These are phyloP conservation scores for Synanceia verrucosa DNA, from an alignment of 2,797 vertebrate genomes.

Conservation along the genomic window DNA sequence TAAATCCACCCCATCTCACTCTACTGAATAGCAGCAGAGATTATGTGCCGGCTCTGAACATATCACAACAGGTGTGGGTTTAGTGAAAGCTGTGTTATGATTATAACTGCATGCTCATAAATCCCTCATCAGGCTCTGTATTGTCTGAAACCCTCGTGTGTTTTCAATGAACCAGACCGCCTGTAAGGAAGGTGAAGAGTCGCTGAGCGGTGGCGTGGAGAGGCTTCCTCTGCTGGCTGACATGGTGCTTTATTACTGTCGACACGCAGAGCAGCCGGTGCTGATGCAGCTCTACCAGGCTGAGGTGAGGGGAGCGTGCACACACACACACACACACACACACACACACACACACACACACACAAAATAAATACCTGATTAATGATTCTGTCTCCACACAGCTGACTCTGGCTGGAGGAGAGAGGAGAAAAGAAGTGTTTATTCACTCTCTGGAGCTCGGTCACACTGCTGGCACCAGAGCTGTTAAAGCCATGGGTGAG, in stretches of 20 bases:
- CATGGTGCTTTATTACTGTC: constrained; percentile 95
- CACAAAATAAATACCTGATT: background rate
- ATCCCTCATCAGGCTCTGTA: background rate
- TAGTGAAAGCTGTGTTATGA: background rate
- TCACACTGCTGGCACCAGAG: constrained; percentile 90
- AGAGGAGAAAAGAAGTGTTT: constrained; percentile 90
- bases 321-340: background rate
- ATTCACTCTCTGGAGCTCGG: constrained; percentile 95
- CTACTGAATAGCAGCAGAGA: background rate
- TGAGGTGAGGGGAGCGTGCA: constrained; percentile 80
- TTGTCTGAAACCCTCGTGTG: background rate
- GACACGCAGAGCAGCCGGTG: constrained; percentile 86
- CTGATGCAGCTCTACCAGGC: constrained; percentile 94
- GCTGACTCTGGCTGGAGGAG: constrained; percentile 92
- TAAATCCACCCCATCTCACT: no score
- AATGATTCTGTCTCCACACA: constrained; percentile 55
- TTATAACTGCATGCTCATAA: background rate
- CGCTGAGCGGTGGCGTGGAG: constrained; percentile 55
- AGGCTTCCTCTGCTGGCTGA: constrained; percentile 90
- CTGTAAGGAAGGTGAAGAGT: constrained; percentile 78
- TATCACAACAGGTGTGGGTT: background rate
- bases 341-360: background rate
- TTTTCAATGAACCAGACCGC: constrained; percentile 65
- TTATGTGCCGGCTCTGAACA: background rate
- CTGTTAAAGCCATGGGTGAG: constrained; percentile 94